phyloP scores from a whole-genome alignment of 1,140 invertebrate genomes.

The Drosophila willistoni region DNA sequence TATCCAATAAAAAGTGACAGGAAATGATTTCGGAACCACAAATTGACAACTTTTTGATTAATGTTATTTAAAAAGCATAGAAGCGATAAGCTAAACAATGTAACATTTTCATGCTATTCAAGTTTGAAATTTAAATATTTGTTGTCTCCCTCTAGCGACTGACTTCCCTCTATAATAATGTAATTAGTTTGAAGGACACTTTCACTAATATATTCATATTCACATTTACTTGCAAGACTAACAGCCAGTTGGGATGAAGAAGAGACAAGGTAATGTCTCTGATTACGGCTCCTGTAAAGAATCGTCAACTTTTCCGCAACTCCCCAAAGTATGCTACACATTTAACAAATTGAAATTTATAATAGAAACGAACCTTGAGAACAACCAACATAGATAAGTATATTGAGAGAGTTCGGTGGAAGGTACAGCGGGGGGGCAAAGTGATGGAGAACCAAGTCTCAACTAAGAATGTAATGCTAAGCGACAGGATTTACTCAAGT shows the following conservation, averaged over 20 bases:
- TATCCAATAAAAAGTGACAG: no score
- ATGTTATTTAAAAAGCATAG: no score
- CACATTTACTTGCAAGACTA: constrained; percentile 10
- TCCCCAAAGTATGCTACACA: constrained; percentile 72
- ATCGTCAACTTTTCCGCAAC: constrained; percentile 34
- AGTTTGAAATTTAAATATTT: no score
- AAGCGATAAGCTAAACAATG: no score
- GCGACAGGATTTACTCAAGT: constrained; percentile 64
- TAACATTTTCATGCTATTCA: no score
- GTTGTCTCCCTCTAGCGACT: no score
- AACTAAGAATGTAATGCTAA: constrained; percentile 51
- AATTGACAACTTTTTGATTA: no score
- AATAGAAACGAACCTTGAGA: constrained; percentile 44
- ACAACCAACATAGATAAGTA: background rate
- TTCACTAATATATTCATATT: constrained; percentile 10
- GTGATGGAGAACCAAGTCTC: constrained; percentile 19
- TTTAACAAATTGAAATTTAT: constrained; percentile 81
- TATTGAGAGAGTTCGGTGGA: no score
- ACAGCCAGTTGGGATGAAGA: background rate
- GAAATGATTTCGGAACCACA: no score
- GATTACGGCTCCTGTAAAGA: constrained; percentile 57
- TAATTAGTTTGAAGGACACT: constrained; percentile 9
- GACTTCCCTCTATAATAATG: background rate
- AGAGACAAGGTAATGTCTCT: constrained; percentile 62
- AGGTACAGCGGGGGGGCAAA: background rate